Percentiles rank a stretch among this genome's conserved stretches.
Conservation (phyloP, 2,113 vertebrate genomes). For the Tachysurus fulvidraco region DNA sequence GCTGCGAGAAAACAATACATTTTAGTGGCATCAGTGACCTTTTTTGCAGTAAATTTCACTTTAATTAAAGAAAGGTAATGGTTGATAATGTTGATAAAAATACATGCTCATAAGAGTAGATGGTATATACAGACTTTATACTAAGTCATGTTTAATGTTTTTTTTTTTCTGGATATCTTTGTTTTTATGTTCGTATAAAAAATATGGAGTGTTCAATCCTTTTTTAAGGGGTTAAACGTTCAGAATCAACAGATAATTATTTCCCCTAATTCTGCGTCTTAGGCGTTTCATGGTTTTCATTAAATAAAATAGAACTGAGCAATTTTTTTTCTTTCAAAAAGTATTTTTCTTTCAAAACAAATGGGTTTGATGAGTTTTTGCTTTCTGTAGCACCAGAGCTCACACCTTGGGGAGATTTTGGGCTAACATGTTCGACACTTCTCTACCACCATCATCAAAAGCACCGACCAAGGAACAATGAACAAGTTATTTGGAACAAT, state of each 20-base stretch:
- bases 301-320: not conserved
- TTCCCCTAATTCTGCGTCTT: not conserved
- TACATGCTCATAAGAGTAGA: not conserved
- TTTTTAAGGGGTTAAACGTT: too few relatives aligned
- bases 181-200: too few relatives aligned
- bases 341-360: too few relatives aligned
- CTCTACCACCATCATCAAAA: not conserved
- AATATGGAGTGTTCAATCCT: too few relatives aligned
- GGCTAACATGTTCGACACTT: not conserved
- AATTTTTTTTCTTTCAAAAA: too few relatives aligned
- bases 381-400: not conserved
- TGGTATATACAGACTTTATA: not conserved
- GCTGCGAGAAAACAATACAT: constrained; percentile 68
- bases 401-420: not conserved
- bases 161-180: too few relatives aligned
- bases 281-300: not conserved
- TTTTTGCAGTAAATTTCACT: not conserved
- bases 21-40: not conserved
- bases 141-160: too few relatives aligned
- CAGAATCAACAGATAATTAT: too few relatives aligned
- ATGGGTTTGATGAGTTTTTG: too few relatives aligned
- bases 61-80: not conserved
- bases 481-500: not conserved
- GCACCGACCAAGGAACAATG: not conserved
- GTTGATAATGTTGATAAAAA: not conserved